These are phyloP conservation scores for Onychostoma macrolepis DNA, from an alignment of 2,113 vertebrate species.

Conservation along the genomic window DNA sequence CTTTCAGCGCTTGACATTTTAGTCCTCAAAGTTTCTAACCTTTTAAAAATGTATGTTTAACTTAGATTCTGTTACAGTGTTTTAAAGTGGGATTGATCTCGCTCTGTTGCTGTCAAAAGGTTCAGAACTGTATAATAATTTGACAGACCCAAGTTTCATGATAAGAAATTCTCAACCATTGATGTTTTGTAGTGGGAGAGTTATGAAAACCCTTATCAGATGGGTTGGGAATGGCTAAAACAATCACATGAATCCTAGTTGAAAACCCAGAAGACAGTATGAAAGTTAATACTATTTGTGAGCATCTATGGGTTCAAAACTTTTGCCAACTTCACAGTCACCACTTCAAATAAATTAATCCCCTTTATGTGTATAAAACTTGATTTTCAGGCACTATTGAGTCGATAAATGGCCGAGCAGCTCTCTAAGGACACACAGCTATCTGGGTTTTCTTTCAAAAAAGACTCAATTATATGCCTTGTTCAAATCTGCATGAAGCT, in stretches of 20 bases:
- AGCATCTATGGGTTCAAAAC: constrained; percentile 1
- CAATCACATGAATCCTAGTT: background rate
- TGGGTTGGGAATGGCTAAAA: background rate
- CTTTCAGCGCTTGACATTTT: background rate
- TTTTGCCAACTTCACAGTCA: background rate
- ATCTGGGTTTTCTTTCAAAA: background rate
- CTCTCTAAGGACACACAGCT: background rate
- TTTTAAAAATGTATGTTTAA: background rate
- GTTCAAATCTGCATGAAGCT: background rate
- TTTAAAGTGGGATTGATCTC: constrained; percentile 7
- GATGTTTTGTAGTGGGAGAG: background rate
- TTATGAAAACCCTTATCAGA: background rate
- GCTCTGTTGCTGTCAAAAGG: background rate
- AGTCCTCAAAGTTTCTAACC: background rate
- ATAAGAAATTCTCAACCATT: background rate
- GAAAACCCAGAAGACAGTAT: background rate
- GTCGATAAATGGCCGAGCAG: background rate
- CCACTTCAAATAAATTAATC: background rate
- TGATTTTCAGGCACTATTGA: background rate
- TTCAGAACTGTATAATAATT: background rate
- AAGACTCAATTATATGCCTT: background rate
- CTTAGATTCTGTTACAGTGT: background rate
- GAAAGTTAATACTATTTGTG: constrained; percentile 11
- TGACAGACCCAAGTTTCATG: background rate
- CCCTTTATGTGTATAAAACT: background rate